Percentiles rank a stretch among this genome's conserved stretches.
Evolutionary conservation across 35 echinoderm and acorn worm species (phyloP).

Genomic region (Eucidaris tribuloides): DNA sequence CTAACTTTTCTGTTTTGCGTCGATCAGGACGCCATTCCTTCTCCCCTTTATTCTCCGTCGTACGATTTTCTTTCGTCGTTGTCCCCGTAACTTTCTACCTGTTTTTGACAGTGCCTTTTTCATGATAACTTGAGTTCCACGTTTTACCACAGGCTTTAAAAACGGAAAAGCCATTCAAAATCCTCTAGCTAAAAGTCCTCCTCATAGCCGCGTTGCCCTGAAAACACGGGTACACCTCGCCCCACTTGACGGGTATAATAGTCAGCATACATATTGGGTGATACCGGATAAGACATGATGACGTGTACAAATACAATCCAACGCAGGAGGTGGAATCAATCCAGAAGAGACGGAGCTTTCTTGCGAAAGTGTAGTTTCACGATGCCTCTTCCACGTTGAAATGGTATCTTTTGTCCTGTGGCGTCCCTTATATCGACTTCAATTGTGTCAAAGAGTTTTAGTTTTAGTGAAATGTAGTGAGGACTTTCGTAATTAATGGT

Average conservation of each 20-base stretch:
- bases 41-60: background rate
- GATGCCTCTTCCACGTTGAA: conserved; percentile 35
- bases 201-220: conserved; percentile 25
- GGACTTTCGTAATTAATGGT: conserved; percentile 7
- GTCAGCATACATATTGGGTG: conserved; percentile 25
- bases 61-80: background rate
- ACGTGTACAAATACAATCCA: background rate
- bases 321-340: too few species aligned
- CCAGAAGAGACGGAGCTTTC: conserved; percentile 38
- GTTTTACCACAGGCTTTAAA: too few species aligned
- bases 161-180: conserved; percentile 32
- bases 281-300: background rate
- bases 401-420: conserved; percentile 34
- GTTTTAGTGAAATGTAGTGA: conserved; percentile 23
- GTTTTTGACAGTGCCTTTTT: background rate
- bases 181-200: conserved; percentile 21
- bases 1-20: too few species aligned
- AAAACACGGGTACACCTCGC: conserved; percentile 31
- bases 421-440: conserved; percentile 60
- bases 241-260: conserved; percentile 52
- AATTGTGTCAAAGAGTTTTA: conserved; percentile 28
- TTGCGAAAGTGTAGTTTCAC: too few species aligned
- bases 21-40: too few species aligned
- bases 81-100: conserved; percentile 1
- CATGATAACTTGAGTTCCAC: background rate